phyloP scores from a whole-genome alignment of 1,140 invertebrate genomes.

The Metopolophium dirhodum region DNA sequence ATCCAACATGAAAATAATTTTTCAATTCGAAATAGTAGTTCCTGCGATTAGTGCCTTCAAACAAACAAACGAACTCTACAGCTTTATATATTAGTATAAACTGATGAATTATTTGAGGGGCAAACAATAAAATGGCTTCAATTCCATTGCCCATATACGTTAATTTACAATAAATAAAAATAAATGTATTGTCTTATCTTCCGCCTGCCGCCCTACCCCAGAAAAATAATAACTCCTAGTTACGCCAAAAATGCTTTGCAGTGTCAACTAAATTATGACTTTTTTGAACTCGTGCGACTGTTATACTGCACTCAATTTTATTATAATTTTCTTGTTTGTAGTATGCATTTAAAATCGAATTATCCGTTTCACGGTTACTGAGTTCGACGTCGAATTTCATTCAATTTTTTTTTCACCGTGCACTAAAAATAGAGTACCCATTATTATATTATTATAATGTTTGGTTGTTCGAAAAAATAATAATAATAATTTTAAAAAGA shows the following conservation, averaged over 20 bases:
- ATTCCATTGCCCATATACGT: not conserved
- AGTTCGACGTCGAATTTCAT: not conserved
- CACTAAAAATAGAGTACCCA: not conserved
- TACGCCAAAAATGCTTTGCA: not conserved
- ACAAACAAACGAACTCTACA: too few species aligned
- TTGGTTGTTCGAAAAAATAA: not conserved
- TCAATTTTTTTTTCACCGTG: not conserved
- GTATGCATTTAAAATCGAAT: not conserved
- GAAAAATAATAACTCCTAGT: not conserved
- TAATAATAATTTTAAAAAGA: not conserved
- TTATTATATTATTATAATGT: not conserved
- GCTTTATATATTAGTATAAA: too few species aligned
- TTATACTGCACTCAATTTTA: not conserved
- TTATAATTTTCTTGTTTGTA: not conserved
- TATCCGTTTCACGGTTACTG: conserved; percentile 7
- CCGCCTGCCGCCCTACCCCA: too few species aligned
- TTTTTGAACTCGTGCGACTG: not conserved
- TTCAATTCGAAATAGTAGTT: too few species aligned
- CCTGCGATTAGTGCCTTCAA: too few species aligned
- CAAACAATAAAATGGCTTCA: too few species aligned
- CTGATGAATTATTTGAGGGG: too few species aligned
- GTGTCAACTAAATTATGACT: not conserved
- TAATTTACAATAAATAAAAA: not conserved
- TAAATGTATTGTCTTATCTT: not conserved
- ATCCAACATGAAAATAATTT: too few species aligned